These are phyloP conservation scores for Troglohyphantes excavatus DNA, from an alignment of 2,888 invertebrate species.

Conservation along the genomic window DNA sequence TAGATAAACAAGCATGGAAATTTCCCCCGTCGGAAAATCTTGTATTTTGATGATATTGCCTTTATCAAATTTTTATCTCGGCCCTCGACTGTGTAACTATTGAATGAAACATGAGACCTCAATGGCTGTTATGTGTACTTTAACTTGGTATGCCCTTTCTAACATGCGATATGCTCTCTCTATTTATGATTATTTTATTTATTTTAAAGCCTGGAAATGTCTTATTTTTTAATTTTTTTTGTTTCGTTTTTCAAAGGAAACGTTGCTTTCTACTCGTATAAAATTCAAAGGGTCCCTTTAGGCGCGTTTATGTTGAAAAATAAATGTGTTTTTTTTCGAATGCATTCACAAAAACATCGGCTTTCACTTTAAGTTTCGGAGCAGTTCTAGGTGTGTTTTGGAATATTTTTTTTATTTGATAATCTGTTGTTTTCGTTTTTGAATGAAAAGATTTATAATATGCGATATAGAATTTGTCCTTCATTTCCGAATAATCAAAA, in stretches of 20 bases:
- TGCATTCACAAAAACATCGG: no score
- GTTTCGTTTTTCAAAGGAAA: not conserved
- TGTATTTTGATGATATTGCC: constrained; percentile 28
- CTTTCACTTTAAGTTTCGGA: no score
- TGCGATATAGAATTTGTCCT: no score
- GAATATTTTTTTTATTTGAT: no score
- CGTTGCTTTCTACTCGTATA: not conserved
- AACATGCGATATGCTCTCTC: not conserved
- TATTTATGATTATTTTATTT: not conserved
- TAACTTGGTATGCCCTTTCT: not conserved
- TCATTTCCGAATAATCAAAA: no score
- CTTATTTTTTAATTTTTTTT: not conserved
- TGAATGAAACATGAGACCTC: constrained; percentile 62
- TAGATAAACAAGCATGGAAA: constrained; percentile 42
- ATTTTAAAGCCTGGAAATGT: not conserved
- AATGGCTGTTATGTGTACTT: not conserved
- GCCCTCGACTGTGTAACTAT: constrained; percentile 17
- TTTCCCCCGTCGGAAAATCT: not conserved
- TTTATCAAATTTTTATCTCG: constrained; percentile 38
- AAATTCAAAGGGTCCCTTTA: not conserved
- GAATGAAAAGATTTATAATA: no score
- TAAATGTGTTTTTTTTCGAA: no score
- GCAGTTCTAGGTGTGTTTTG: no score
- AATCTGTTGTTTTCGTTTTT: no score
- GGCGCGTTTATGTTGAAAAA: not conserved